Evolutionary conservation across 2,888 invertebrate species (phyloP).

Genomic region (Ochropleura plecta): DNA sequence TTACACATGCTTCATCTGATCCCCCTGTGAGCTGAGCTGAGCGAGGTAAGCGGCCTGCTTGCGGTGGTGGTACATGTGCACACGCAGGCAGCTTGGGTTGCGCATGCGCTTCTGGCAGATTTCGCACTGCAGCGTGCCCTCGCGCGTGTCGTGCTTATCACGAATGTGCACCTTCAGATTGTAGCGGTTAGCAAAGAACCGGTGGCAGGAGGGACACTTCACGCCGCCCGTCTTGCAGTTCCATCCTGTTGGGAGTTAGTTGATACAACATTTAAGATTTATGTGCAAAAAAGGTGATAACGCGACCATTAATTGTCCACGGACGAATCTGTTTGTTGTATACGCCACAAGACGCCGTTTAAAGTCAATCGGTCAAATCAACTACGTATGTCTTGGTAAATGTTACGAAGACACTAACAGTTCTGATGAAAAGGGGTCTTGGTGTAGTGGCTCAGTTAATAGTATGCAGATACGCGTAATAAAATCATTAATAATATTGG

Average conservation of each 20-base stretch:
- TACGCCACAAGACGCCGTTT: not conserved
- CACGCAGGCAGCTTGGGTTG: conserved; percentile 91
- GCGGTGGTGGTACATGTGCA: conserved; percentile 92
- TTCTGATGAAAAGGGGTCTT: not conserved
- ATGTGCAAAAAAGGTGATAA: not conserved
- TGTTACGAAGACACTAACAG: not conserved
- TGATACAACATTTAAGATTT: too few species aligned
- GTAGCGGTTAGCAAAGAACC: conserved; percentile 92
- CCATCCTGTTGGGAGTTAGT: conserved; percentile 77
- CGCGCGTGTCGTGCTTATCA: conserved; percentile 93
- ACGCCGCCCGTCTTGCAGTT: conserved; percentile 89
- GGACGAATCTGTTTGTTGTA: not conserved
- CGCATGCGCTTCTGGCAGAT: conserved; percentile 93
- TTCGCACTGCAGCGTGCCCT: conserved; percentile 92
- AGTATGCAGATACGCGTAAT: not conserved
- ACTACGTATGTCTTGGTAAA: not conserved
- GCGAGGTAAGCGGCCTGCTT: conserved; percentile 90
- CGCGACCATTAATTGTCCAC: not conserved
- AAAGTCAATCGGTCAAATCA: not conserved
- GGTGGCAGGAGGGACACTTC: conserved; percentile 92
- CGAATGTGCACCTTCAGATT: conserved; percentile 93
- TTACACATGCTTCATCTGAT: conserved; percentile 37
- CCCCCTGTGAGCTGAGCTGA: conserved; percentile 78
- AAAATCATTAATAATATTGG: not conserved
- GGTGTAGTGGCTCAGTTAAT: not conserved